Evolutionary conservation across 2,113 vertebrate genomes (phyloP).

Genomic region (Nettapus auritus): DNA sequence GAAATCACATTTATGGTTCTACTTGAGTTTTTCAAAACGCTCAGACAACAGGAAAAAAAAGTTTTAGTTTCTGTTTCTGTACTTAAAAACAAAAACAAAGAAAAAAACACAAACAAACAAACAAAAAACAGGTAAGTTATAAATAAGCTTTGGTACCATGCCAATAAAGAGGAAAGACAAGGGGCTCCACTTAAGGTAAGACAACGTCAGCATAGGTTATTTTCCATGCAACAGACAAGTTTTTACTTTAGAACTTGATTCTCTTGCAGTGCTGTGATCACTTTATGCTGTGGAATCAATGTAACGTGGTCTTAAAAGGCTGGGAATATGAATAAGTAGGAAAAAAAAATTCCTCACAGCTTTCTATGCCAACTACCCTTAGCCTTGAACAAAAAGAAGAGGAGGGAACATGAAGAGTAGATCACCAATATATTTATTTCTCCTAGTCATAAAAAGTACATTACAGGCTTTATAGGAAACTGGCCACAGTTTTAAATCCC

Average conservation of each 20-base stretch:
- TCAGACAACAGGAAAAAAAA: background rate
- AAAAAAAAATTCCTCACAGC: background rate
- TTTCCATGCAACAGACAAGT: background rate
- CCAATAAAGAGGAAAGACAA: background rate
- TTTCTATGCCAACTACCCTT: background rate
- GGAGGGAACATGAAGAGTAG: fast-evolving
- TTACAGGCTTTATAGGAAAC: background rate
- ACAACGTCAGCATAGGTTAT: background rate
- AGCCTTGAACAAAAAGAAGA: background rate
- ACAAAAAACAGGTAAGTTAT: background rate
- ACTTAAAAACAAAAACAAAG: too few relatives aligned
- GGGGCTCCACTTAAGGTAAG: background rate
- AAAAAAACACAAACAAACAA: too few relatives aligned
- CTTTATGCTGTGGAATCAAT: background rate
- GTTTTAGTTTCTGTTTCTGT: too few relatives aligned
- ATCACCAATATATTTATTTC: background rate
- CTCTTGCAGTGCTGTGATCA: background rate
- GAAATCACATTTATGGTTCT: fast-evolving
- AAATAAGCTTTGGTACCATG: background rate
- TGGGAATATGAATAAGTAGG: background rate
- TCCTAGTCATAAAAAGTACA: background rate
- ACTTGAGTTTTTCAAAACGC: background rate
- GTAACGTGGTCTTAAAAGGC: background rate
- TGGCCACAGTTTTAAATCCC: background rate
- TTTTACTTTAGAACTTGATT: background rate